Evolutionary conservation across 2,797 vertebrate species (phyloP).

Genomic region (Darevskia mixta): DNA sequence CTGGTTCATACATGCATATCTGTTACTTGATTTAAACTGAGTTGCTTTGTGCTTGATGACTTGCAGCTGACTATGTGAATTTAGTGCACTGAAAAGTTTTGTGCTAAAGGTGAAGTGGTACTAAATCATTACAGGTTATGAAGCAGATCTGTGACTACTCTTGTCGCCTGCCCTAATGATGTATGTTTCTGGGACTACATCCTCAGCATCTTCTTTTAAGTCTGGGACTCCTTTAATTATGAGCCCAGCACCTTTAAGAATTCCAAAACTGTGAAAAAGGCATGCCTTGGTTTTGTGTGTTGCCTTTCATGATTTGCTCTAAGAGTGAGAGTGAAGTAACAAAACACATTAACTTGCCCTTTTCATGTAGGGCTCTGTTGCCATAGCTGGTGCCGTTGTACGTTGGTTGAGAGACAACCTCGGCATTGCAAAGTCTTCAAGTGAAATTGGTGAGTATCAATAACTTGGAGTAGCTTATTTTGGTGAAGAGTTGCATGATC

Average conservation of each 20-base stretch:
- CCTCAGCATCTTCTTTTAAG: background rate
- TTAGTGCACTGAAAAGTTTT: background rate
- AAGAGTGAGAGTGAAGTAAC: background rate
- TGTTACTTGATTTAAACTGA: background rate
- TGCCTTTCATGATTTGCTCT: background rate
- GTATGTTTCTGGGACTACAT: background rate
- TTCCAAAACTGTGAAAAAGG: background rate
- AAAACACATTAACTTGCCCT: conserved; percentile 21
- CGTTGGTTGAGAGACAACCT: conserved; percentile 98
- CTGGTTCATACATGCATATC: background rate
- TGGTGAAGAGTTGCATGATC: background rate
- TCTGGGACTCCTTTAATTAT: background rate
- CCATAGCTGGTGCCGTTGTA: conserved; percentile 96
- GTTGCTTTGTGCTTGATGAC: background rate
- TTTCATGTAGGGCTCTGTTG: conserved; percentile 91
- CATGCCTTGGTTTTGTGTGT: background rate
- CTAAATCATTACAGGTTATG: background rate
- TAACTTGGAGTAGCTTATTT: background rate
- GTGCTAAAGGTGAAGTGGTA: background rate
- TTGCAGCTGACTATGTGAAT: background rate
- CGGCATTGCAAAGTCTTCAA: conserved; percentile 86
- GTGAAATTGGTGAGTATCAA: conserved; percentile 88
- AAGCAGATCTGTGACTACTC: background rate
- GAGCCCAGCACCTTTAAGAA: background rate
- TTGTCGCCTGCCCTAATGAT: background rate